Base-by-base conservation (phyloP, 2,888 invertebrate species). In the Hanleya hanleyi region DNA sequence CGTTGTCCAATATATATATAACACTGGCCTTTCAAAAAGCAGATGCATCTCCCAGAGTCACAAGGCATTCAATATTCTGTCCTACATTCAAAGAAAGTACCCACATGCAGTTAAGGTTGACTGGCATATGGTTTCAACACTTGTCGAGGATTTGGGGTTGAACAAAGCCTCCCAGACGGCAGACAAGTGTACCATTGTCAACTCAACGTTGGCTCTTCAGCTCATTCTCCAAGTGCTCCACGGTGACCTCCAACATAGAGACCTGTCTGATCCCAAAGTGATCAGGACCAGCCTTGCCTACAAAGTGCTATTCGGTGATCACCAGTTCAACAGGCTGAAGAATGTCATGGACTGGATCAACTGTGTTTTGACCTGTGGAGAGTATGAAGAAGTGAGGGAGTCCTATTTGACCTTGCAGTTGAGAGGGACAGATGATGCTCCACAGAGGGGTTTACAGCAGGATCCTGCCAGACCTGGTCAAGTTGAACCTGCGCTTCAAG, bases 241-340 rank as follows among this genome's bases (percentile, higher is more conserved):
- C 51, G 67, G 69, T 15, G 81, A 81, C 12, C 74, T 83, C 5
- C 76, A 71, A 51, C 36, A 67, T 6, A 67, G 65, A 26, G 71
- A 76, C n/a, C 35, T 83, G 5, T 70, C 73, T 15, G 80, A 81
- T 37, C 70, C 70, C 9, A 70, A 67, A 41, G 49, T 69, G n/a
- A 73, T 84, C 15, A 69, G 78, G n/a, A 74, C 69, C 33, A 71
- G 77, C 15, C 38, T 71, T 15, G 80, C 78, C 29, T 82, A 77
- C 69, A 74, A 71, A 41, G 66, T 72, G 32, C 75, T 84, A 4
- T 80, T 83, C 0, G 73, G 76, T 26, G 80, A 80, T 9, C 57
- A 65, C 33, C 50, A 68, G 4, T 73, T 72, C 29, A n/a, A 65
- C 1, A 77, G 75, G 61, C 61, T 80, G 9, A 82, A 77, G 61